These are phyloP conservation scores for Ptilonorhynchus violaceus DNA, from an alignment of 2,113 vertebrate species.

Conservation along the genomic window DNA sequence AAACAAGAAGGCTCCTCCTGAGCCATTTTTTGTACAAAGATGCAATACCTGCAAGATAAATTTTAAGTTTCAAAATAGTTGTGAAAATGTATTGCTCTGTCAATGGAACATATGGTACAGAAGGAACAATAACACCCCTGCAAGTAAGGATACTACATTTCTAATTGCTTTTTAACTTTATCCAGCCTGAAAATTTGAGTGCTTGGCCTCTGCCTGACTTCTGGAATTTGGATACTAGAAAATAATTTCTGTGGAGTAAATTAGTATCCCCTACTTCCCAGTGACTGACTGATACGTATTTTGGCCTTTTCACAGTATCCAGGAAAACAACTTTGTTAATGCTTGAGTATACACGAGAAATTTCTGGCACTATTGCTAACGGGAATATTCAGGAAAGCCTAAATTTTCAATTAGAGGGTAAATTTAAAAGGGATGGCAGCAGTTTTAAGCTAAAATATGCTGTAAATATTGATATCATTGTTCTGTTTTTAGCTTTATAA, in stretches of 20 bases:
- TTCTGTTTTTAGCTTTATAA: background rate
- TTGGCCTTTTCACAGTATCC: background rate
- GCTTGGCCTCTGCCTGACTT: background rate
- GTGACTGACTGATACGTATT: background rate
- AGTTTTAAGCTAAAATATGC: background rate
- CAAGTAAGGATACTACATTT: background rate
- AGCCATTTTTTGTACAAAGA: constrained; percentile 29
- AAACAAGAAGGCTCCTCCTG: background rate
- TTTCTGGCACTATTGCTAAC: background rate
- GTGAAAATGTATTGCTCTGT: background rate
- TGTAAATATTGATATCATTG: background rate
- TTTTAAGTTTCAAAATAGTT: background rate
- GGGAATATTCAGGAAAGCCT: background rate
- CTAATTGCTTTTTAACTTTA: background rate
- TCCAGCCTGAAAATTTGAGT: background rate
- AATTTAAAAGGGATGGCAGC: background rate
- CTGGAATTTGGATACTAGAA: background rate
- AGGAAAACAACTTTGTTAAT: background rate
- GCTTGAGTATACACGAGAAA: background rate
- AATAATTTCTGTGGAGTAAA: background rate
- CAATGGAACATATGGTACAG: background rate
- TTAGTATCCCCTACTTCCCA: background rate
- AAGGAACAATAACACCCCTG: background rate
- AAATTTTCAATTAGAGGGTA: background rate
- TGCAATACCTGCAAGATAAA: constrained; percentile 46